These are phyloP conservation scores for Tautogolabrus adspersus DNA, from an alignment of 2,113 vertebrate species.

Conservation along the genomic window DNA sequence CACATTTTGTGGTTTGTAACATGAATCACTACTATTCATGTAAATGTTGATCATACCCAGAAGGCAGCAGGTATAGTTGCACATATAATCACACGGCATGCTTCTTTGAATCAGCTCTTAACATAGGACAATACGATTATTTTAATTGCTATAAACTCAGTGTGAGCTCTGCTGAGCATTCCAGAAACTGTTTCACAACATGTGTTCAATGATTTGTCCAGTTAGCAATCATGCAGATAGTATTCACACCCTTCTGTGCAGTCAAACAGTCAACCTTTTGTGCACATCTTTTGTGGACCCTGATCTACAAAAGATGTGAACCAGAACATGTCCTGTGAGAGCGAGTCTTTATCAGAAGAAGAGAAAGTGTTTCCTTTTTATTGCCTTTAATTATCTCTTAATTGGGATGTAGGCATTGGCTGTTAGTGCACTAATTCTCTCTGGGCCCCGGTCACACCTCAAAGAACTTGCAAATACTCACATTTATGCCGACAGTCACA, in stretches of 20 bases:
- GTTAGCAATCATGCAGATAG: slow-evolving; percentile 44
- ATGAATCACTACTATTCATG: too few relatives aligned
- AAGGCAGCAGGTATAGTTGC: too few relatives aligned
- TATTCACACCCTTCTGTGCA: slow-evolving; percentile 32
- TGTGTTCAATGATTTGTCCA: slow-evolving; percentile 38
- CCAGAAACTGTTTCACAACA: slow-evolving; percentile 8
- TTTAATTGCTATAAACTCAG: slow-evolving; percentile 12
- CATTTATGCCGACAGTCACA: background rate
- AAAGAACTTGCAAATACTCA: slow-evolving; percentile 11
- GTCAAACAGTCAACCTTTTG: slow-evolving; percentile 46
- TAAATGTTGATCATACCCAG: too few relatives aligned
- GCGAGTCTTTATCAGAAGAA: slow-evolving; percentile 30
- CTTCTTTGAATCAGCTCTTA: too few relatives aligned
- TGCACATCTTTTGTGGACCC: slow-evolving; percentile 33
- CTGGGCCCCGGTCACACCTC: slow-evolving; percentile 27
- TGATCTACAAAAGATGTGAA: slow-evolving; percentile 44
- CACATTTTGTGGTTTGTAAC: too few relatives aligned
- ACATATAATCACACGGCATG: too few relatives aligned
- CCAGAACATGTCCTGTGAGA: slow-evolving; percentile 54
- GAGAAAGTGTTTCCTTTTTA: slow-evolving; percentile 64
- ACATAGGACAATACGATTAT: too few relatives aligned
- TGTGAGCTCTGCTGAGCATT: slow-evolving; percentile 14
- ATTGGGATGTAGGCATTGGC: slow-evolving; percentile 51
- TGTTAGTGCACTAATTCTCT: slow-evolving; percentile 19
- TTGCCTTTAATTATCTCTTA: slow-evolving; percentile 74